A percentile compares a stretch with the other conserved stretches of the same genome.
phyloP scores from a whole-genome alignment of 2,113 vertebrate species.

The Romanogobio albipinnatus region DNA sequence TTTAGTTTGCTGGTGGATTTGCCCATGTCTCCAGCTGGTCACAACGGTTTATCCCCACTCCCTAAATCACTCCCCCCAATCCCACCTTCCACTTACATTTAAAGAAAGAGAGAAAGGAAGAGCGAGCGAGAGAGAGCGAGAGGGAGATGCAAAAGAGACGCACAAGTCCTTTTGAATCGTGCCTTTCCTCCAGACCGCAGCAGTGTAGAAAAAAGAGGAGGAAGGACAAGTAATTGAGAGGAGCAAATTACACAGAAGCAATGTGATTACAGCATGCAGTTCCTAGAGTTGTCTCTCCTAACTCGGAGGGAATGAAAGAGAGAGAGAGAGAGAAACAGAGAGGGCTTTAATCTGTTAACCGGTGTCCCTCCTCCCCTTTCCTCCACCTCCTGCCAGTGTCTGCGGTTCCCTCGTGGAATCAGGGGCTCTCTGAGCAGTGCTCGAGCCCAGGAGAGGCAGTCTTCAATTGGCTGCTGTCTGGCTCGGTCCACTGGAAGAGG shows the following conservation, averaged over 20 bases:
- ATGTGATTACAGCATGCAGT: constrained; percentile 36
- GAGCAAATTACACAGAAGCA: constrained; percentile 24
- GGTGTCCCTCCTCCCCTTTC: constrained; percentile 34
- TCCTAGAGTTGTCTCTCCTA: constrained; percentile 18
- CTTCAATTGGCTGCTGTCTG: constrained; percentile 23
- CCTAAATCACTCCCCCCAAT: constrained; percentile 25
- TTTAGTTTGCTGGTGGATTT: constrained; percentile 89
- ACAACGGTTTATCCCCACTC: constrained; percentile 12
- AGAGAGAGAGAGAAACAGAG: constrained; percentile 16
- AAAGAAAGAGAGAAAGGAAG: not conserved
- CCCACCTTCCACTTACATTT: constrained; percentile 47
- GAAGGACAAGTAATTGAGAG: constrained; percentile 18
- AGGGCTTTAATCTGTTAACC: constrained; percentile 41
- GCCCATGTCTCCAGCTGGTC: constrained; percentile 73
- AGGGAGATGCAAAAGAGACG: not conserved
- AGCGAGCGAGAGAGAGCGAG: not conserved
- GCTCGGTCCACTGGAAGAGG: not conserved
- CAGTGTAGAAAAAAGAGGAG: not conserved
- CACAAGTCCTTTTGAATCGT: constrained; percentile 7
- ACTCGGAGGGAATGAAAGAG: constrained; percentile 9
- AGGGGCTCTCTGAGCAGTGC: not conserved
- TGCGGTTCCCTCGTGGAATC: not conserved
- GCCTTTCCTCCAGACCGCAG: constrained; percentile 18
- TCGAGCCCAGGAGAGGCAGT: not conserved
- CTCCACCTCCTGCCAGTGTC: constrained; percentile 1